Base-by-base conservation (phyloP, 2,113 vertebrate genomes). In the Dasyornis broadbenti region DNA sequence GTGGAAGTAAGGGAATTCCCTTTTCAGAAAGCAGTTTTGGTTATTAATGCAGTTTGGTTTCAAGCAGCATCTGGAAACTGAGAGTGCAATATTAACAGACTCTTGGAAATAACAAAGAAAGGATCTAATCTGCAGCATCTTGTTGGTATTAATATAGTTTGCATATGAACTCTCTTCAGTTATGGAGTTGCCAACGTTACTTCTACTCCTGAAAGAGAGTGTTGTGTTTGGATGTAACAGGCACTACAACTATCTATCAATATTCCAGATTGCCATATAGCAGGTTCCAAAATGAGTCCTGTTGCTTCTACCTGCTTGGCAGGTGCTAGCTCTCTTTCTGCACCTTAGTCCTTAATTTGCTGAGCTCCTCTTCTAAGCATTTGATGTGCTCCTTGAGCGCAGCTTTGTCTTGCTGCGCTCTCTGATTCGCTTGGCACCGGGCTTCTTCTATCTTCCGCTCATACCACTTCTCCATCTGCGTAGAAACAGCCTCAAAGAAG, bases 401-500 rank as follows among this genome's bases (percentile, higher is more conserved):
- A 16, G 97, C 98, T 79, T 98, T 98, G 92, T 99, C 99, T 11
- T 98, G 98, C 94, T 98, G 98, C 1, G 99, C 99, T 81, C 97
- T 98, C 97, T 98, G 98, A 52, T 98, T 97, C 3, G 99, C 99
- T 95, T 99, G 99, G 96, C 97, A 97, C 30, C 98, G 98, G 7
- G 98, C 99, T 96, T 99, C 99, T 63, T 99, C 98, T 72, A 99
- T 98, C 97, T 99, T 99, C 82, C 99, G 98, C 56, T 99, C 99
- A 4, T 99, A 99, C 99, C 99, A 99, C 96, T 98, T 99, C 97
- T 99, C 99, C 99, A 99, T 99, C 97, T 99, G 99, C 0, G 98
- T 98, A 12, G 99, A 99, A 86, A 99, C 98, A 0, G 99, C 98
- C 97, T 99, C 99, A 4, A 99, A 99, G 95, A 99, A 99, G 94